A percentile compares a stretch with the other conserved stretches of the same genome.
phyloP scores from a whole-genome alignment of 1,140 invertebrate genomes.

The Pseudomyrmex flavicornis region DNA sequence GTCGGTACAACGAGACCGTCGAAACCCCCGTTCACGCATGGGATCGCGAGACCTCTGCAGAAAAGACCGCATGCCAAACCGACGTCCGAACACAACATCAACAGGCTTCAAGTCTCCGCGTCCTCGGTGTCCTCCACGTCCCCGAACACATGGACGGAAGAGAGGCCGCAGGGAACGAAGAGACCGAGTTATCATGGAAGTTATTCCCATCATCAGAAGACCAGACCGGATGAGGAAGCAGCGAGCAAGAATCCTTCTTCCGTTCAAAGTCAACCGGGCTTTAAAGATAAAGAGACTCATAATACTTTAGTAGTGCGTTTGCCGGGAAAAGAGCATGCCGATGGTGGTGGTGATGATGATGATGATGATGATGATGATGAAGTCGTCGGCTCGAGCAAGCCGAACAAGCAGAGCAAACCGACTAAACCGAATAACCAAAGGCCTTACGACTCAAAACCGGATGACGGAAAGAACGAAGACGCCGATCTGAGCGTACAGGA shows the following conservation, averaged over 20 bases:
- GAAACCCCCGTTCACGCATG: conserved; percentile 68
- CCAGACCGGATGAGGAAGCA: conserved; percentile 65
- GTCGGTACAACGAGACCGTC: conserved; percentile 68
- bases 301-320: conserved; percentile 78
- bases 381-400: conserved; percentile 13
- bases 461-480: conserved; percentile 75
- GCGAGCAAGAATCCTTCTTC: conserved; percentile 53
- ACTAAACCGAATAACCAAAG: conserved; percentile 75
- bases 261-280: conserved; percentile 61
- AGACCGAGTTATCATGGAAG: conserved; percentile 58
- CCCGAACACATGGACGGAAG: conserved; percentile 63
- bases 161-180: conserved; percentile 57
- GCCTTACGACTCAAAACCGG: conserved; percentile 75
- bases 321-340: conserved; percentile 79
- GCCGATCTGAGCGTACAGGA: conserved; percentile 79
- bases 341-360: conserved; percentile 15
- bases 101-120: conserved; percentile 71
- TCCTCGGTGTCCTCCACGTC: conserved; percentile 34
- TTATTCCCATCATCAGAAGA: conserved; percentile 73
- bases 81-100: conserved; percentile 74
- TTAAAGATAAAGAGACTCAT: conserved; percentile 81
- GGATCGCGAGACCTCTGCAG: conserved; percentile 74
- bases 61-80: conserved; percentile 80
- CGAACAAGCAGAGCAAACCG: conserved; percentile 73
- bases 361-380: conserved; percentile 51